Conservation (phyloP, 2,797 vertebrate genomes). For the Ctenopoma kingsleyae region DNA sequence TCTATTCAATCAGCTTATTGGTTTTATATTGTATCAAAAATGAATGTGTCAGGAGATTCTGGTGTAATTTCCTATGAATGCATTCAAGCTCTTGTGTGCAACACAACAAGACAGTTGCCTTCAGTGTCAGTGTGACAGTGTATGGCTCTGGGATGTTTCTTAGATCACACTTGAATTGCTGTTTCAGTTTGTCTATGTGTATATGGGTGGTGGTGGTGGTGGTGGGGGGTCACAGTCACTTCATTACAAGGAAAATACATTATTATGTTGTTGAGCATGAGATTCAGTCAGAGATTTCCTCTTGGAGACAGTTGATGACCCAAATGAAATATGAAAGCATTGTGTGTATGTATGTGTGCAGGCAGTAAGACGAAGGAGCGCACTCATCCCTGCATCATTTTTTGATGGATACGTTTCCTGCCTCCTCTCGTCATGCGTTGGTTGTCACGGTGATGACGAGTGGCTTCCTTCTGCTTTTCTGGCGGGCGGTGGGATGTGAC, state of each 20-base stretch:
- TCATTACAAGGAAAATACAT: constrained; percentile 64
- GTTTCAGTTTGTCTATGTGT: constrained; percentile 46
- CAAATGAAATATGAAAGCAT: constrained; percentile 69
- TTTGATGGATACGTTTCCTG: constrained; percentile 77
- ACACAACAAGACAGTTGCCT: constrained; percentile 20
- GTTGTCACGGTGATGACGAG: constrained; percentile 75
- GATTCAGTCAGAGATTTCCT: constrained; percentile 66
- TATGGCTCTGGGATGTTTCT: constrained; percentile 41
- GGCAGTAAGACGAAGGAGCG: constrained; percentile 32
- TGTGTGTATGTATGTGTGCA: constrained; percentile 18
- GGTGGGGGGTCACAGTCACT: constrained; percentile 48
- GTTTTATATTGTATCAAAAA: background rate
- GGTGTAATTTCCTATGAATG: constrained; percentile 29
- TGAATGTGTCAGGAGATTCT: background rate
- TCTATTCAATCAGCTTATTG: background rate
- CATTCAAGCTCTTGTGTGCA: constrained; percentile 23
- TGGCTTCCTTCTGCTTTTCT: constrained; percentile 74
- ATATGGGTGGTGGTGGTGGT: constrained; percentile 17
- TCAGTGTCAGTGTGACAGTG: constrained; percentile 31
- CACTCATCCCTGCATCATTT: constrained; percentile 67
- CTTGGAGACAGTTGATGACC: constrained; percentile 66
- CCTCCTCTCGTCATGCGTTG: constrained; percentile 62
- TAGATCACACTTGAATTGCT: constrained; percentile 60
- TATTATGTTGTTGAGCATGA: constrained; percentile 55
- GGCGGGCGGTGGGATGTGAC: constrained; percentile 66